Evolutionary conservation across 1,140 invertebrate species (phyloP), one percentile per base, ranked within the genome.

Genomic region (Eciton burchellii): DNA sequence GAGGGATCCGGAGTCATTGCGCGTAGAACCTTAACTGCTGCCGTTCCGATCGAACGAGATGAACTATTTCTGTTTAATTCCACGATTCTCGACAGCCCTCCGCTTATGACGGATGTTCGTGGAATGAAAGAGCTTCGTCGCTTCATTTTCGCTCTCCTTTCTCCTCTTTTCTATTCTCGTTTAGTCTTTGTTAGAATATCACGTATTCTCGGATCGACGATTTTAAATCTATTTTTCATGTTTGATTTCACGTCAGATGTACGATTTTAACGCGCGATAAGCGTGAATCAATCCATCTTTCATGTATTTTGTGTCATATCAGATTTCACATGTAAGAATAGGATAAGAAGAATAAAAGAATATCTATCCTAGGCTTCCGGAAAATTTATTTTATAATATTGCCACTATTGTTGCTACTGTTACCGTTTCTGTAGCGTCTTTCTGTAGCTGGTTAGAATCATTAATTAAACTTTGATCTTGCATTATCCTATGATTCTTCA

Each of bases 11-110:
- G 82, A 82, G 72, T 86, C 81, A 63, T 84, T 76, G 54, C 66
- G 59, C 82, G 70, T 86, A 73, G 89, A 79, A 88, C 70, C 70
- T 84, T 54, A 54, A 54, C 76, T 79, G 60, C 56, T 35, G 41
- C 24, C 74, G 56, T 70, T 68, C 45, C 65, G 41, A 16, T 16
- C 62, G 59, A 76, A 49, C 57, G 74, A 57, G 65, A 70, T 49
- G 41, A 68, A 79, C 74, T 79, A 79, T 74, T 81, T 83, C 68
- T 83, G 79, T 85, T 83, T 87, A 83, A 85, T 79, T 83, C 62
- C 70, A 43, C 82, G 60, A 74, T 56, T 74, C 65, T 47, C 71
- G 11, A 16, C 19, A 43, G 35, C n/a, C n/a, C 24, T 54, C 29
- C 43, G 65, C 19, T 47, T 43, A n/a, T 26, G 77, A 76, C 24